Evolutionary conservation across 2,797 vertebrate species (phyloP).

Genomic region (Petrocephalus sullivani): DNA sequence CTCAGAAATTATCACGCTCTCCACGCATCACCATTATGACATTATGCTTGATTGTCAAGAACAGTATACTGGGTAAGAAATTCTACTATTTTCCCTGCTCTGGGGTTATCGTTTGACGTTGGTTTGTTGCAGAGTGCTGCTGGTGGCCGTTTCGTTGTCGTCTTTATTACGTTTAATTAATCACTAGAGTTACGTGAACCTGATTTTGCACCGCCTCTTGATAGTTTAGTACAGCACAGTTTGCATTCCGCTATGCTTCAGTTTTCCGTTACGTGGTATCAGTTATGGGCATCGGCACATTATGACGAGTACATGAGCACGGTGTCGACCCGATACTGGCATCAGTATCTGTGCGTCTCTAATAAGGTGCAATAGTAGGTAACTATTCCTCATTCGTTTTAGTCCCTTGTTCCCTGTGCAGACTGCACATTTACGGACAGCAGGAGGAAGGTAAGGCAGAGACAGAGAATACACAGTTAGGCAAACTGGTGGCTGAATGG

Average conservation of each 20-base stretch:
- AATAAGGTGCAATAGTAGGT: background rate
- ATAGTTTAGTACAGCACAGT: background rate
- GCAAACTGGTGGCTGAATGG: background rate
- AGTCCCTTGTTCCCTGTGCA: background rate
- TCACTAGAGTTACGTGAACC: background rate
- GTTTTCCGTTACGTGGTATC: background rate
- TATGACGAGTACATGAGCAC: background rate
- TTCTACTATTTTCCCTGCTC: background rate
- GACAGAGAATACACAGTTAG: background rate
- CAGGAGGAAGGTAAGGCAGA: background rate
- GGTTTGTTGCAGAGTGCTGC: background rate
- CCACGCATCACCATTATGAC: background rate
- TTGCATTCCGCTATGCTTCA: background rate
- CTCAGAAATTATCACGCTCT: background rate
- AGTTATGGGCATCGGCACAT: background rate
- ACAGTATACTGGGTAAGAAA: background rate
- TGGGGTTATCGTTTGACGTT: background rate
- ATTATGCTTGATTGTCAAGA: background rate
- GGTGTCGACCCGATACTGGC: background rate
- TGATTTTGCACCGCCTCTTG: background rate
- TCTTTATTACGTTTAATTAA: background rate
- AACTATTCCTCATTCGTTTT: background rate
- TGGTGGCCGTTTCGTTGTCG: background rate
- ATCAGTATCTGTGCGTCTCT: background rate
- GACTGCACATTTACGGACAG: background rate